phyloP scores from a whole-genome alignment of 1,140 invertebrate species.

The Diachasma alloeum region DNA sequence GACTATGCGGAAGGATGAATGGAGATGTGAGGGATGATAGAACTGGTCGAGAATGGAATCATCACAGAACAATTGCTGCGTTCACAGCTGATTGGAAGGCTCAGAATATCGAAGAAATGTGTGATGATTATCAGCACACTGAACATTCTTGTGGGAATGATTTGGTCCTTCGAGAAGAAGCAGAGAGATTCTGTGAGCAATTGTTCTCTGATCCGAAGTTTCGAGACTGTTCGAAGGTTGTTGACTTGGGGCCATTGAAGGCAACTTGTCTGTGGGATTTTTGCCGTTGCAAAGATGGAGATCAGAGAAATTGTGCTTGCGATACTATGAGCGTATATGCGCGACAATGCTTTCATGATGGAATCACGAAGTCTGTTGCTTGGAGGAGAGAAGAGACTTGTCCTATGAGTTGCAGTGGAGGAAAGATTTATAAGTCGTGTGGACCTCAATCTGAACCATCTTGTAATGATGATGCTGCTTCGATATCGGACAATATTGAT shows the following conservation, averaged over 20 bases:
- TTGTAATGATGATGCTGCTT: slow-evolving; percentile 60
- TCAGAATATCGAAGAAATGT: slow-evolving; percentile 71
- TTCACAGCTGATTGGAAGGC: slow-evolving; percentile 76
- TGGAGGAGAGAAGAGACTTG: slow-evolving; percentile 81
- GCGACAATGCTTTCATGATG: slow-evolving; percentile 75
- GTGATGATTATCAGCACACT: slow-evolving; percentile 67
- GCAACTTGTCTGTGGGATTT: slow-evolving; percentile 81
- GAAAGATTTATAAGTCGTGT: slow-evolving; percentile 76
- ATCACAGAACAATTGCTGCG: slow-evolving; percentile 60
- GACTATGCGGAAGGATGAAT: slow-evolving; percentile 83
- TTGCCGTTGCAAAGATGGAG: slow-evolving; percentile 71
- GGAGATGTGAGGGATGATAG: slow-evolving; percentile 77
- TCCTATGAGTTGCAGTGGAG: slow-evolving; percentile 74
- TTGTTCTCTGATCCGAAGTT: slow-evolving; percentile 73
- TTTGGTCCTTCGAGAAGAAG: slow-evolving; percentile 60
- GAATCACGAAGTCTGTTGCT: slow-evolving; percentile 67
- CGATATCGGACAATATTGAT: slow-evolving; percentile 42
- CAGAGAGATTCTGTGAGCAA: slow-evolving; percentile 70
- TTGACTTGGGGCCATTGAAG: slow-evolving; percentile 67
- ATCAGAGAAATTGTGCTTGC: slow-evolving; percentile 76
- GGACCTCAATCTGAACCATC: slow-evolving; percentile 69
- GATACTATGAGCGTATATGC: slow-evolving; percentile 79
- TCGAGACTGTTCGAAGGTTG: slow-evolving; percentile 69
- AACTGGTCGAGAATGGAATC: slow-evolving; percentile 66
- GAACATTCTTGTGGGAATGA: slow-evolving; percentile 62